A percentile compares a stretch with the other conserved stretches of the same genome.
phyloP scores from a whole-genome alignment of 2,113 vertebrate species.

The Semnornis frantzii region DNA sequence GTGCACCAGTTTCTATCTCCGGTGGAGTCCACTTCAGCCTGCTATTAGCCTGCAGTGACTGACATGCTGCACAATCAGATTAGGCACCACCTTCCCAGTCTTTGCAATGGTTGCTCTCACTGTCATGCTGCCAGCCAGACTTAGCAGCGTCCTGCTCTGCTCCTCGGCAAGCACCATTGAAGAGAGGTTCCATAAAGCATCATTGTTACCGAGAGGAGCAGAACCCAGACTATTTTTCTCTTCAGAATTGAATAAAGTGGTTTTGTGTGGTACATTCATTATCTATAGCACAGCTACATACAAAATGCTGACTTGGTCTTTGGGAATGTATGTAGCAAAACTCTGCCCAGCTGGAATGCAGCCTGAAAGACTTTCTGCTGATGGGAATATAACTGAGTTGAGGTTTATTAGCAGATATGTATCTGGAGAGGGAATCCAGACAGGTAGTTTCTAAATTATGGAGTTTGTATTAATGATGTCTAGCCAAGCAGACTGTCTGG shows the following conservation, averaged over 20 bases:
- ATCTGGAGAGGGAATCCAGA: slow-evolving; percentile 36
- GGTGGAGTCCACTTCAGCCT: not conserved
- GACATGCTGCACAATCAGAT: slow-evolving; percentile 9
- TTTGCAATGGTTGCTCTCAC: not conserved
- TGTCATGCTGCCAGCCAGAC: not conserved
- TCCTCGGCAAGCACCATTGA: not conserved
- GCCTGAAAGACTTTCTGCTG: slow-evolving; percentile 55
- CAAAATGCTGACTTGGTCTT: slow-evolving; percentile 47
- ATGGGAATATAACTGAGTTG: slow-evolving; percentile 70
- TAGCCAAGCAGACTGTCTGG: slow-evolving; percentile 44
- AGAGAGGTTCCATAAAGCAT: not conserved
- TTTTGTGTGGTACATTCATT: not conserved
- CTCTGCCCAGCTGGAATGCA: not conserved
- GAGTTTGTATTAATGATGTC: slow-evolving; percentile 27
- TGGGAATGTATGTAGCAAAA: slow-evolving; percentile 52
- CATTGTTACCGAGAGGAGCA: not conserved
- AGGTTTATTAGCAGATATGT: slow-evolving; percentile 61
- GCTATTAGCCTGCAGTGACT: not conserved
- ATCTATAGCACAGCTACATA: slow-evolving; percentile 10
- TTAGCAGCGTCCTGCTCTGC: not conserved
- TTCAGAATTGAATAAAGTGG: not conserved
- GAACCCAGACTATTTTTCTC: slow-evolving; percentile 15
- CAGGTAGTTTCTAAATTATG: slow-evolving; percentile 24
- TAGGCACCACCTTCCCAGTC: slow-evolving; percentile 3
- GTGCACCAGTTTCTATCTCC: not conserved